These are phyloP conservation scores for Cichlasoma orientale DNA, from an alignment of 2,797 vertebrate species.

Conservation along the genomic window DNA sequence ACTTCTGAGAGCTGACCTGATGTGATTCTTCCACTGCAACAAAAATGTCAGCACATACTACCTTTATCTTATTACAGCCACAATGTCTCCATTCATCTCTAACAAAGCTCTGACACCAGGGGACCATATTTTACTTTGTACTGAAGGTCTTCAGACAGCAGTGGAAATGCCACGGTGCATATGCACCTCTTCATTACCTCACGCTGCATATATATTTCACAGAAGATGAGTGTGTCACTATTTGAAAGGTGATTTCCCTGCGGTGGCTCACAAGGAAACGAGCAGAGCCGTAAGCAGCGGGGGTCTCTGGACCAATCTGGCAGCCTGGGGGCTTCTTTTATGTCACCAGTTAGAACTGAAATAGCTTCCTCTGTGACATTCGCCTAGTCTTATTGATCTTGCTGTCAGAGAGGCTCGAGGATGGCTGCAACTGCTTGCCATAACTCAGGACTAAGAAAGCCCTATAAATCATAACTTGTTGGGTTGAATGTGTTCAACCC, in stretches of 20 bases:
- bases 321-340: slow-evolving; percentile 66
- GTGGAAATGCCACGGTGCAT: slow-evolving; percentile 65
- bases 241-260: slow-evolving; percentile 73
- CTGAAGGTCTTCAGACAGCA: slow-evolving; percentile 59
- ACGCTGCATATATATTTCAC: slow-evolving; percentile 53
- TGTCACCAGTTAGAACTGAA: slow-evolving; percentile 60
- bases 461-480: background rate
- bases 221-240: slow-evolving; percentile 42
- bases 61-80: slow-evolving; percentile 54
- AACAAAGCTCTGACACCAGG: slow-evolving; percentile 57
- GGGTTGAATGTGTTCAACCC: background rate
- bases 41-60: slow-evolving; percentile 64
- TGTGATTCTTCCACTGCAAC: background rate
- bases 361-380: slow-evolving; percentile 56
- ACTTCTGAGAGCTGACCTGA: slow-evolving; percentile 7
- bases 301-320: slow-evolving; percentile 30
- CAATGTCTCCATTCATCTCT: slow-evolving; percentile 50
- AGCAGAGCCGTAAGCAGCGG: slow-evolving; percentile 19
- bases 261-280: slow-evolving; percentile 42
- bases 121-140: slow-evolving; percentile 42
- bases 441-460: background rate
- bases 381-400: slow-evolving; percentile 60
- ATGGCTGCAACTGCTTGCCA: background rate
- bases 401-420: slow-evolving; percentile 33
- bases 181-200: slow-evolving; percentile 66